These are phyloP conservation scores for Empis stercorea DNA, from an alignment of 2,888 invertebrate genomes.

Conservation along the genomic window DNA sequence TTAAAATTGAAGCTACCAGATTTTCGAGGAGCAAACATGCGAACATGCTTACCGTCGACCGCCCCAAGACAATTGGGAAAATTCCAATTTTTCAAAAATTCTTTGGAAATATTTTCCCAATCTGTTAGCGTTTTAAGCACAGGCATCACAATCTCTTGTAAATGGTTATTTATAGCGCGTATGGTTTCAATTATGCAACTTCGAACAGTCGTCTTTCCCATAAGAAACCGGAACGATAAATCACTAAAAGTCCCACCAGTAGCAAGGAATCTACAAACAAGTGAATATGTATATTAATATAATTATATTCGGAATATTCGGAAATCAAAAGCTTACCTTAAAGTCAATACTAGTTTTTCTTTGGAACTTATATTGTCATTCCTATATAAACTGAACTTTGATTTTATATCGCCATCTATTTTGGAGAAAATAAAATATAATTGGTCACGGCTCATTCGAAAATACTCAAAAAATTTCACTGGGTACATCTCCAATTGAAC, in stretches of 20 bases:
- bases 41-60: not conserved
- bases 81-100: no score
- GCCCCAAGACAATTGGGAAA: no score
- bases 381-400: not conserved
- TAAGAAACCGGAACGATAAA: not conserved
- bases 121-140: no score
- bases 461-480: not conserved
- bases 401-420: not conserved
- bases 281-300: not conserved
- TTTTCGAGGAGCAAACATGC: slow-evolving; percentile 2
- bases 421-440: not conserved
- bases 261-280: slow-evolving; percentile 1
- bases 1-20: slow-evolving; percentile 1
- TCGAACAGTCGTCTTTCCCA: slow-evolving; percentile 1
- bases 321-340: not conserved
- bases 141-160: not conserved
- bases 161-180: not conserved
- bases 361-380: not conserved
- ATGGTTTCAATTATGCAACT: slow-evolving; percentile 1
- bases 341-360: not conserved
- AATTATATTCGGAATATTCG: no score
- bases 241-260: slow-evolving; percentile 2
- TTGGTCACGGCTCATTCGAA: slow-evolving; percentile 1
- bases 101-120: no score
- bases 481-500: not conserved